Conservation (phyloP, 2,797 vertebrate species). For the Gymnothorax javanicus region DNA sequence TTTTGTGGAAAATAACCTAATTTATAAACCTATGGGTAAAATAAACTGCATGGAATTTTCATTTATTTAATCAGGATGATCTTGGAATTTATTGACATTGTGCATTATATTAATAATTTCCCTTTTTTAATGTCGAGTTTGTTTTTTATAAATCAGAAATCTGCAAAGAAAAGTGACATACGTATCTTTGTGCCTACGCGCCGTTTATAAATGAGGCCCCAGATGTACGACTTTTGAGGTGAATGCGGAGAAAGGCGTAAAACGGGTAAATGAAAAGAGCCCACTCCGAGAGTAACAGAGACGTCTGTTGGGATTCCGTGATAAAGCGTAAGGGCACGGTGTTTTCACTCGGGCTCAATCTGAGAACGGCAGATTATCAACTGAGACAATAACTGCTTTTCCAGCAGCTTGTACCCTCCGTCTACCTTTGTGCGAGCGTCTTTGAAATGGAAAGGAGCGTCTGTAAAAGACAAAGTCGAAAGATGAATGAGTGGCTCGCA, state of each 20-base stretch:
- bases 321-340: slow-evolving; percentile 17
- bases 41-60: too few species aligned
- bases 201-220: too few species aligned
- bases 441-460: slow-evolving; percentile 40
- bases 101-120: too few species aligned
- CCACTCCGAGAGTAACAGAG: slow-evolving; percentile 18
- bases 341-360: slow-evolving; percentile 9
- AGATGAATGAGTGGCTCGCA: slow-evolving; percentile 38
- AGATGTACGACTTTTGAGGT: slow-evolving; percentile 28
- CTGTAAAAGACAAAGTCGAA: slow-evolving; percentile 40
- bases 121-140: too few species aligned
- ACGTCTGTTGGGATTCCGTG: slow-evolving; percentile 14
- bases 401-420: slow-evolving; percentile 31
- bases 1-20: too few species aligned
- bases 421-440: slow-evolving; percentile 38
- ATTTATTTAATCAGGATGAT: too few species aligned
- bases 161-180: too few species aligned
- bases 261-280: slow-evolving; percentile 19
- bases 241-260: slow-evolving; percentile 27
- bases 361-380: slow-evolving; percentile 27
- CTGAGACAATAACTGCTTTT: slow-evolving; percentile 36
- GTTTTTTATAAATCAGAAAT: too few species aligned
- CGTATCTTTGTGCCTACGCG: too few species aligned
- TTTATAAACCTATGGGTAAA: too few species aligned
- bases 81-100: too few species aligned